These are phyloP conservation scores for Osmoderma eremita DNA, from an alignment of 2,888 invertebrate species.

Conservation along the genomic window DNA sequence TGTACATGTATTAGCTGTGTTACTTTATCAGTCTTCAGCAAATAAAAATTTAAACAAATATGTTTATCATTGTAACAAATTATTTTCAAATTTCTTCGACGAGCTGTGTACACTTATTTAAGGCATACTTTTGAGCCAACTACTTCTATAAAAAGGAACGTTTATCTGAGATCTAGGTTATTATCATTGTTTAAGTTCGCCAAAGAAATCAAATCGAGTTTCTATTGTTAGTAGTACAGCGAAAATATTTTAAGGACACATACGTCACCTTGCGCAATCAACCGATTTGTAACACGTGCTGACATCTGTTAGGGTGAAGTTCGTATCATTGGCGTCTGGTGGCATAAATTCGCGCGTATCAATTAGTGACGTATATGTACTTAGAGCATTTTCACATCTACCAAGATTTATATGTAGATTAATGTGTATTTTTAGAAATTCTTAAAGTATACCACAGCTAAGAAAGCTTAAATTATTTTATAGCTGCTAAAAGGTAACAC, in stretches of 20 bases:
- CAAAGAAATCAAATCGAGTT: slow-evolving; percentile 14
- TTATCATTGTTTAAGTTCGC: neutral
- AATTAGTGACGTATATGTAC: too few species aligned
- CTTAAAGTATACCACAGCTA: neutral
- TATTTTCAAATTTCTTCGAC: slow-evolving; percentile 14
- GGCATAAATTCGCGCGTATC: too few species aligned
- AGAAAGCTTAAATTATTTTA: too few species aligned
- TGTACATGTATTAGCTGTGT: neutral
- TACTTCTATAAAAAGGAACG: slow-evolving; percentile 15
- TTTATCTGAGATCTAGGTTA: slow-evolving; percentile 18
- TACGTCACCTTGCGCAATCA: too few species aligned
- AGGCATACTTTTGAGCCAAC: slow-evolving; percentile 28
- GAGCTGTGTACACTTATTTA: slow-evolving; percentile 6
- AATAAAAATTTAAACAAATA: slow-evolving; percentile 17
- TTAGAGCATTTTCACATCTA: slow-evolving; percentile 1
- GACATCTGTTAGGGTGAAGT: too few species aligned
- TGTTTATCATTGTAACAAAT: too few species aligned
- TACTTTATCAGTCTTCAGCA: slow-evolving; percentile 34
- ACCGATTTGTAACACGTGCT: too few species aligned
- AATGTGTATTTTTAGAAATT: neutral
- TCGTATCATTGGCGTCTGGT: too few species aligned
- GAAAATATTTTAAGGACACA: too few species aligned
- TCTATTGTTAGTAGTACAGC: too few species aligned
- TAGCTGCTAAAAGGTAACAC: too few species aligned
- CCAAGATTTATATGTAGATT: neutral